A percentile compares a stretch with the other conserved stretches of the same genome.
Conservation (phyloP, 2,888 invertebrate species). For the Dendrolimus pini region DNA sequence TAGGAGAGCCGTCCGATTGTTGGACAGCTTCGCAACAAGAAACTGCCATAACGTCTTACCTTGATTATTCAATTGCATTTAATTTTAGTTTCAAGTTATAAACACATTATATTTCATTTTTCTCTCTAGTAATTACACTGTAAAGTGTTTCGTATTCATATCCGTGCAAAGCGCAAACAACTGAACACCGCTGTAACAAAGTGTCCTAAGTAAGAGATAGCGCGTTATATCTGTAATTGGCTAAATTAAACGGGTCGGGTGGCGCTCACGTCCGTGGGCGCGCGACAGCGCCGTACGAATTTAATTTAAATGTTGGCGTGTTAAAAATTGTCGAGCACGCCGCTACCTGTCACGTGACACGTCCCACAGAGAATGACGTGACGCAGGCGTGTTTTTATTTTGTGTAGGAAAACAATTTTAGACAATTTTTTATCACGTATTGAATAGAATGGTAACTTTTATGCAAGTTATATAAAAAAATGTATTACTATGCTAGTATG, state of each 20-base stretch:
- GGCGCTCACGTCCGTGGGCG: constrained; percentile 15
- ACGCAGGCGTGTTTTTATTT: constrained; percentile 10
- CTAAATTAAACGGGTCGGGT: constrained; percentile 43
- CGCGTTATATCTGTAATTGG: constrained; percentile 41
- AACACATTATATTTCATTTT: too few relatives aligned
- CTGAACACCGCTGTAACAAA: constrained; percentile 10
- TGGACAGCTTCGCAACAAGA: too few relatives aligned
- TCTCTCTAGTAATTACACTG: too few relatives aligned
- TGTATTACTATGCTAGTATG: too few relatives aligned
- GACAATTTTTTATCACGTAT: too few relatives aligned
- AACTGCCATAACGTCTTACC: too few relatives aligned
- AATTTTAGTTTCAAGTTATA: too few relatives aligned
- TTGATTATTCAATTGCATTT: too few relatives aligned
- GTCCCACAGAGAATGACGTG: constrained; percentile 17
- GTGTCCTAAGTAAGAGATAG: constrained; percentile 39
- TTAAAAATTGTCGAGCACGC: constrained; percentile 53
- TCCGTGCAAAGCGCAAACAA: neutral
- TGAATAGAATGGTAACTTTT: neutral
- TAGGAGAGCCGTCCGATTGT: too few relatives aligned
- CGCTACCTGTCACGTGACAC: constrained; percentile 47
- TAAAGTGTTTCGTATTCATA: too few relatives aligned
- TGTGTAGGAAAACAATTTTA: neutral
- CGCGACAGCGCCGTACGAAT: constrained; percentile 27
- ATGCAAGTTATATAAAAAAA: neutral
- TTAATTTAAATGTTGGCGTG: constrained; percentile 61